Percentiles rank a stretch among this genome's conserved stretches.
Conservation (phyloP, 2,888 invertebrate genomes). For the Drosophila fulvimacula region DNA sequence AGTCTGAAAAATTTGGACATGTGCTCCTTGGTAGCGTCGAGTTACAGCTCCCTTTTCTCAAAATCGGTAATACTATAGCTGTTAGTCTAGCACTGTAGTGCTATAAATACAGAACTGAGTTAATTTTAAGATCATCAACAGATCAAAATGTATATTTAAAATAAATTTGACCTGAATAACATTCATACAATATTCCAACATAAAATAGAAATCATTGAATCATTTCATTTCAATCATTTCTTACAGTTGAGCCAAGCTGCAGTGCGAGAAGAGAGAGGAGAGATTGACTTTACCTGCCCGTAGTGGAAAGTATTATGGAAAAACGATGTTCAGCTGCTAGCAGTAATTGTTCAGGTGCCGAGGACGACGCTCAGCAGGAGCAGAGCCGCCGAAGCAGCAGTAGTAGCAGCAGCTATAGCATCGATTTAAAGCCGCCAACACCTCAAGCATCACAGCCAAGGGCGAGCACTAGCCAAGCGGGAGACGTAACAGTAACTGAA, state of each 20-base stretch:
- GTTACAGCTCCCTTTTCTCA: too few species aligned
- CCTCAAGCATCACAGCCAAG: constrained; percentile 32
- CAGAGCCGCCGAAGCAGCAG: constrained; percentile 37
- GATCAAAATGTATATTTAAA: not conserved
- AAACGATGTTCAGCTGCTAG: constrained; percentile 81
- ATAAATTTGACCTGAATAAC: not conserved
- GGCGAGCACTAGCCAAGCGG: constrained; percentile 58
- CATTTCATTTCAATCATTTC: not conserved
- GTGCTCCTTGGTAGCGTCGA: too few species aligned
- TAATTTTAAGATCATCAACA: not conserved
- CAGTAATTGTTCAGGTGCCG: constrained; percentile 63
- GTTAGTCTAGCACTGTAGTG: too few species aligned
- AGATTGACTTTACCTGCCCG: constrained; percentile 29
- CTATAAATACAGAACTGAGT: not conserved
- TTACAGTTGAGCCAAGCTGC: constrained; percentile 43
- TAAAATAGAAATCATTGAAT: not conserved
- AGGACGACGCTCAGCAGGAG: constrained; percentile 45
- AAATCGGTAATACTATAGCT: too few species aligned
- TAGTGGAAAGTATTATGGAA: constrained; percentile 83
- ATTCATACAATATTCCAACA: not conserved
- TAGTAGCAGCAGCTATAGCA: constrained; percentile 28
- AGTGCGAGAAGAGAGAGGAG: constrained; percentile 23
- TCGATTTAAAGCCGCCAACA: constrained; percentile 36
- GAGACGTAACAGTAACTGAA: constrained; percentile 33
- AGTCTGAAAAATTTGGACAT: too few species aligned